Conservation (phyloP, 1,140 invertebrate species). For the Drosophila orena region DNA sequence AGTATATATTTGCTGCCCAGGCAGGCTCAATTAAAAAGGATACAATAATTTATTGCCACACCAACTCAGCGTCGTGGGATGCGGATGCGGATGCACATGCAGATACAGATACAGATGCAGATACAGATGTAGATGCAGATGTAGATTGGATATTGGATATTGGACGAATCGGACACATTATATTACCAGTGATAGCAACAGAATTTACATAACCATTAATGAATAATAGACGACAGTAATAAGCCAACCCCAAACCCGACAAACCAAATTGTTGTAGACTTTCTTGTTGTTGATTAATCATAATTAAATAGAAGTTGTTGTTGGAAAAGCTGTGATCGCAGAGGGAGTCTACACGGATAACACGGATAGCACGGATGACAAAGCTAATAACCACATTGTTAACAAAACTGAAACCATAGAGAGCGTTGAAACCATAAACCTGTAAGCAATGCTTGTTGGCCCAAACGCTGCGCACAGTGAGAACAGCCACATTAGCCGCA, state of each 20-base stretch:
- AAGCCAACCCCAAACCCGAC: neutral
- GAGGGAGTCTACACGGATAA: neutral
- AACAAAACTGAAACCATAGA: neutral
- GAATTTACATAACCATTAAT: slow-evolving; percentile 65
- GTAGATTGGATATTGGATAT: too few relatives aligned
- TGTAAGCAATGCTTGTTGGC: slow-evolving; percentile 23
- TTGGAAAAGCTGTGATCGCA: slow-evolving; percentile 52
- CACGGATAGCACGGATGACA: too few relatives aligned
- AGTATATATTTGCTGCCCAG: slow-evolving; percentile 29
- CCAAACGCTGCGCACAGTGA: neutral
- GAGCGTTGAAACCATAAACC: neutral
- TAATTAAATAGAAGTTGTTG: slow-evolving; percentile 23
- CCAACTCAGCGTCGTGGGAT: slow-evolving; percentile 15
- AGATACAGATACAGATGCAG: too few relatives aligned
- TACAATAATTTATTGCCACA: slow-evolving; percentile 70
- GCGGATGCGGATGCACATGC: too few relatives aligned
- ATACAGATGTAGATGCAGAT: too few relatives aligned
- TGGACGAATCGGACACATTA: slow-evolving; percentile 31
- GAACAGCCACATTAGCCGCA: neutral
- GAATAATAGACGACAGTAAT: slow-evolving; percentile 2
- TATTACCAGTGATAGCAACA: slow-evolving; percentile 69
- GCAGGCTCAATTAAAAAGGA: slow-evolving; percentile 75
- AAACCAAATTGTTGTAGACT: slow-evolving; percentile 49
- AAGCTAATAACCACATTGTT: too few relatives aligned
- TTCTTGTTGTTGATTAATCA: slow-evolving; percentile 53